Conservation (phyloP, 2,113 vertebrate species). For the Phaethornis superciliosus region DNA sequence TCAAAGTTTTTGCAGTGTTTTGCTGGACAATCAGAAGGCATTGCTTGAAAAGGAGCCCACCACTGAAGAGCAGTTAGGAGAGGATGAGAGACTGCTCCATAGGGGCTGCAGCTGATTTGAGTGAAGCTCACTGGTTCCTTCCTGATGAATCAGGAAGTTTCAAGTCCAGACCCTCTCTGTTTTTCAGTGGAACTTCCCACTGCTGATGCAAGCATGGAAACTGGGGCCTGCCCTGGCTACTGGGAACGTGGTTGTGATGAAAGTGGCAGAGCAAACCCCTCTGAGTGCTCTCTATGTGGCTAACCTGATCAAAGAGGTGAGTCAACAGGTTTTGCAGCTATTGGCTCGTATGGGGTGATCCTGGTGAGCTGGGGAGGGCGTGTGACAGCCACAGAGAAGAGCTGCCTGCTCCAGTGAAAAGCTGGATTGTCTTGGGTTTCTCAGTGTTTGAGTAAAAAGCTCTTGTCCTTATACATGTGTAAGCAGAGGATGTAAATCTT, state of each 20-base stretch:
- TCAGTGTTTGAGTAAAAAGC: not conserved
- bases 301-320: slow-evolving; percentile 91
- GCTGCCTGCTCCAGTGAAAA: not conserved
- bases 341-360: not conserved
- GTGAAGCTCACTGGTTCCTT: not conserved
- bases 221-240: slow-evolving; percentile 93
- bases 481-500: not conserved
- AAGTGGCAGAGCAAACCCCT: slow-evolving; percentile 92
- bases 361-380: not conserved
- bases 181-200: slow-evolving; percentile 93
- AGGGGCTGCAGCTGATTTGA: not conserved
- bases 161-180: not conserved
- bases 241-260: slow-evolving; percentile 96
- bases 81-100: not conserved
- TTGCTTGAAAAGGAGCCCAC: not conserved
- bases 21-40: not conserved
- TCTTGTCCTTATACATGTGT: fast-evolving
- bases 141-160: not conserved
- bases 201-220: slow-evolving; percentile 96
- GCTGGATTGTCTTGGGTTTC: not conserved
- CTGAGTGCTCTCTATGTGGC: slow-evolving; percentile 92
- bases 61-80: not conserved
- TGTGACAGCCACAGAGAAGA: not conserved
- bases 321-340: not conserved
- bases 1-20: not conserved